Evolutionary conservation across 2,113 vertebrate species (phyloP).

Genomic region (Acrocephalus kingi): DNA sequence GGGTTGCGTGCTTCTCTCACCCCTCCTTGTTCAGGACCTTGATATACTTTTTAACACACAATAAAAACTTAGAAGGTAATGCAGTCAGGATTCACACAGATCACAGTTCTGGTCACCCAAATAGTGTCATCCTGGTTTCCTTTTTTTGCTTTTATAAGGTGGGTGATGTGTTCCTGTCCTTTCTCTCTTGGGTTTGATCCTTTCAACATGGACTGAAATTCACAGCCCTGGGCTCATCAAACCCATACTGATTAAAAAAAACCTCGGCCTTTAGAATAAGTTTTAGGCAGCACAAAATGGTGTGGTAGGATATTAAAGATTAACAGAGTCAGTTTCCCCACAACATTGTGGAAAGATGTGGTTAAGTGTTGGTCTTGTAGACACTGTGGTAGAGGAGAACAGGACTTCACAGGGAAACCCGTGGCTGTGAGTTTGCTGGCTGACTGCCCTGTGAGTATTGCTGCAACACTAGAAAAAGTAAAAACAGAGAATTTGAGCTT

Average conservation of each 20-base stretch:
- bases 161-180: background rate
- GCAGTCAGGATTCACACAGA: background rate
- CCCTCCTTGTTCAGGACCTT: background rate
- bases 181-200: background rate
- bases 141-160: background rate
- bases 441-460: background rate
- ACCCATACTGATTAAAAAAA: background rate
- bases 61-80: background rate
- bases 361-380: background rate
- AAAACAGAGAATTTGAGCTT: background rate
- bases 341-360: rapidly evolving
- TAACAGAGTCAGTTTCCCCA: background rate
- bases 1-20: background rate
- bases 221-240: background rate
- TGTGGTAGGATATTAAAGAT: background rate
- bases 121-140: background rate
- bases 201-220: background rate
- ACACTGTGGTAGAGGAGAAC: background rate
- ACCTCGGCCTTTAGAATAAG: background rate
- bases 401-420: background rate
- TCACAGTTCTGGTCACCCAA: background rate
- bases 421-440: background rate
- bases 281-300: background rate
- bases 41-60: background rate
- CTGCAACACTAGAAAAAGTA: background rate